Evolutionary conservation across 1,140 invertebrate genomes (phyloP), one percentile per base, ranked within the genome.

Genomic region (Planococcus citri): DNA sequence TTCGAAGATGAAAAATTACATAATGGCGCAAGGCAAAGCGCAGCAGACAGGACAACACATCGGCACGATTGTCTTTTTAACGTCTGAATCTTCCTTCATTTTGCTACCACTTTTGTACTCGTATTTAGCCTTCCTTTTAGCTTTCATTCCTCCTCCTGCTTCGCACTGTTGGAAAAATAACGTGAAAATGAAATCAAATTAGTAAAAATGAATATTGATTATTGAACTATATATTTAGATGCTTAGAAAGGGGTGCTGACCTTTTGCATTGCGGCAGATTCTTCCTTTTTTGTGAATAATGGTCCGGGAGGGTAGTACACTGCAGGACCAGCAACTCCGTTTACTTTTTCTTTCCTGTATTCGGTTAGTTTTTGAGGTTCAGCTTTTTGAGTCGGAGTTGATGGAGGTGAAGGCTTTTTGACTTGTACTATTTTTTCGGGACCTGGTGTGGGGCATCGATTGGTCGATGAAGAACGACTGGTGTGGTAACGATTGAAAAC

Each of bases 271-370:
- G 82, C 80, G 1, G 22, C 60, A 24, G 60, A 6, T 79, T 90
- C 87, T 75, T 88, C 87, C 73, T 89, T 90, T 73, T 84, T 86
- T 0, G 81, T 81, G 74, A 90, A 90, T 73, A 89, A 84, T 72
- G 88, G 86, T n/a, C 88, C 88, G 0, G 90, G 89, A 27, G 90
- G 91, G 82, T 92, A 92, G 79, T 92, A 93, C n/a, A 92, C 89
- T 1, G 90, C 87, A 17, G 89, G 88, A 0, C 90, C 90, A 24
- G 86, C 82, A 14, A 89, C 83, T 76, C 90, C 90, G 75, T 85
- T 87, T 70, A 81, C 83, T 70, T 82, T 81, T 17, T 82, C 82
- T 69, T 80, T 77, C 17, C 81, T 72, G 12, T 29, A 64, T 68
- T 29, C 73, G 22, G 61, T 10, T 29, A 67, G 22, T 22, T 70